These are phyloP conservation scores for Drosophila burlai DNA, from an alignment of 1,140 invertebrate species.

Conservation along the genomic window DNA sequence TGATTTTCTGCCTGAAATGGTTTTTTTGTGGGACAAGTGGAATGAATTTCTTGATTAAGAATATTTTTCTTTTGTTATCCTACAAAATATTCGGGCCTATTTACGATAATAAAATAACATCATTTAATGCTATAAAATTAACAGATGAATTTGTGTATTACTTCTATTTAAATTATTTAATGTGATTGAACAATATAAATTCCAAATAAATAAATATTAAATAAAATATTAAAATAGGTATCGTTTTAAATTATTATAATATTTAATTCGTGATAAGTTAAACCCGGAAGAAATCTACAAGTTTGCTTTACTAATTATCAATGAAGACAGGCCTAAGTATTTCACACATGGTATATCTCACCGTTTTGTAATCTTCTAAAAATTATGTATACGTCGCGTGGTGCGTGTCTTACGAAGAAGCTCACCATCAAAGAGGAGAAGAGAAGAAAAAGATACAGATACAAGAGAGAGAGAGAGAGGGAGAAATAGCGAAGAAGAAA, in stretches of 20 bases:
- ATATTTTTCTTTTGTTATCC: not conserved
- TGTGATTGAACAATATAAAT: not conserved
- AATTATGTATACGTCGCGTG: slow-evolving; percentile 49
- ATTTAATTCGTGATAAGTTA: not conserved
- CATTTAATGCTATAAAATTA: not conserved
- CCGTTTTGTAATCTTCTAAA: slow-evolving; percentile 24
- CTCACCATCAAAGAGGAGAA: slow-evolving; percentile 11
- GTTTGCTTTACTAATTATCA: not conserved
- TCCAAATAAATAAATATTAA: not conserved
- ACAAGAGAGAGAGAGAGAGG: slow-evolving; percentile 4
- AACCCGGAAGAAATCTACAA: not conserved
- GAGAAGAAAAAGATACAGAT: not conserved
- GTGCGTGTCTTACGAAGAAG: slow-evolving; percentile 59
- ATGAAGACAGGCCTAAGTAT: not conserved
- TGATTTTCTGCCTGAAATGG: not conserved
- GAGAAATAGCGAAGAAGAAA: slow-evolving; percentile 31
- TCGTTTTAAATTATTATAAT: no score
- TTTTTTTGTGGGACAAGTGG: not conserved
- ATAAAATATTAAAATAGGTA: not conserved
- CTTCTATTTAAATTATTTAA: no score
- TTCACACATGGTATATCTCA: slow-evolving; percentile 11
- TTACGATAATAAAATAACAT: not conserved
- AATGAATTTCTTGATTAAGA: not conserved
- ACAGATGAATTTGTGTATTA: no score
- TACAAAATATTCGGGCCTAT: not conserved